A percentile compares a stretch with the other conserved stretches of the same genome.
These are phyloP conservation scores for Xenops minutus DNA, from an alignment of 2,797 vertebrate genomes.

Conservation along the genomic window DNA sequence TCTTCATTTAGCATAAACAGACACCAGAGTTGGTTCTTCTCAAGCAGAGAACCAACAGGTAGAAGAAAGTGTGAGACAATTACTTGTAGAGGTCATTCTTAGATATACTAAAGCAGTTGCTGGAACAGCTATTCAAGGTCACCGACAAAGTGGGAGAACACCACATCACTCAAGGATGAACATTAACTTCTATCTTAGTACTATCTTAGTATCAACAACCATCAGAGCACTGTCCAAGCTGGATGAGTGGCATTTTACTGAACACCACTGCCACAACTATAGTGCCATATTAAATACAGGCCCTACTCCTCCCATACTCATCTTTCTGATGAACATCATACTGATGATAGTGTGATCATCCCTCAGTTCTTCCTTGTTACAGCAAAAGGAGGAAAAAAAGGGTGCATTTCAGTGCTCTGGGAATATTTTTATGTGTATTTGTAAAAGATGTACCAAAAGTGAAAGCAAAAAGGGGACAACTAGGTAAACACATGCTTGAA, in stretches of 20 bases:
- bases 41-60: neutral
- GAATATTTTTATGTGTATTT: neutral
- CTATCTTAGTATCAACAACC: neutral
- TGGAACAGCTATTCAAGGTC: neutral
- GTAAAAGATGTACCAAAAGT: neutral
- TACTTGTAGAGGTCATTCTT: neutral
- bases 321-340: neutral
- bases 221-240: neutral
- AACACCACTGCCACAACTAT: neutral
- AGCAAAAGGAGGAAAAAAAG: neutral
- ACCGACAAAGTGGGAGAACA: neutral
- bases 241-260: neutral
- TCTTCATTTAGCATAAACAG: neutral
- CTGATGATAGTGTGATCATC: neutral
- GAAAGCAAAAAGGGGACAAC: neutral
- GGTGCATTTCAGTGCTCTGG: neutral
- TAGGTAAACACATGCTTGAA: neutral
- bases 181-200: neutral
- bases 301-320: neutral
- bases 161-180: neutral
- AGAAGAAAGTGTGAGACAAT: neutral
- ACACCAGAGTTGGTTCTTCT: neutral
- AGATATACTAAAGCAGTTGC: neutral
- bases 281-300: neutral
- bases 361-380: neutral